These are phyloP conservation scores for Lepus townsendii DNA, from an alignment of 2,797 vertebrate species.

Conservation along the genomic window DNA sequence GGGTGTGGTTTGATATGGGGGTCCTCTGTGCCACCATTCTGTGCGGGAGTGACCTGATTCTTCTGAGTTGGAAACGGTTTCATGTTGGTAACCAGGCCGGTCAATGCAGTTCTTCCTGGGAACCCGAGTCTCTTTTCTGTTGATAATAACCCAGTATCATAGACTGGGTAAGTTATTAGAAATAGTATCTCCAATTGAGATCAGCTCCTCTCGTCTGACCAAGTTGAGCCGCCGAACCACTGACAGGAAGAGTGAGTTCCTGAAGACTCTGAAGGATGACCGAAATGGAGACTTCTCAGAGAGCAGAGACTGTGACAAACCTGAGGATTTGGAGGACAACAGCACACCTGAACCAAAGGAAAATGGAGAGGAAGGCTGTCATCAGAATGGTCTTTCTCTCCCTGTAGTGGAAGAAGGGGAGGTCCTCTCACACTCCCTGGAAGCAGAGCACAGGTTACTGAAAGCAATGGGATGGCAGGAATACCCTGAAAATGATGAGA, in stretches of 20 bases:
- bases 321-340: conserved; percentile 94
- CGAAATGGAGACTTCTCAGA: conserved; percentile 95
- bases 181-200: conserved; percentile 93
- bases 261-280: conserved; percentile 97
- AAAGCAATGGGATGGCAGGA: conserved; percentile 99
- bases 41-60: too few relatives aligned
- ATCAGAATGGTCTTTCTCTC: conserved; percentile 96
- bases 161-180: too few relatives aligned
- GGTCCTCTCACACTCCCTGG: conserved; percentile 97
- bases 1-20: too few relatives aligned
- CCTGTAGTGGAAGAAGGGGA: conserved; percentile 95
- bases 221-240: conserved; percentile 97
- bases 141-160: too few relatives aligned
- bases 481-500: conserved; percentile 98
- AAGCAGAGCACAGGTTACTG: conserved; percentile 99
- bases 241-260: conserved; percentile 98
- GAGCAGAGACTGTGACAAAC: conserved; percentile 95
- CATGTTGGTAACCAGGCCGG: too few relatives aligned
- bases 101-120: too few relatives aligned
- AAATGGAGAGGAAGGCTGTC: conserved; percentile 92
- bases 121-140: too few relatives aligned
- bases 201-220: conserved; percentile 95
- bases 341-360: conserved; percentile 97
- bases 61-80: too few relatives aligned
- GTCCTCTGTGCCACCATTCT: too few relatives aligned